These are phyloP conservation scores for Teleogryllus occipitalis DNA, from an alignment of 1,140 invertebrate species.

Conservation along the genomic window DNA sequence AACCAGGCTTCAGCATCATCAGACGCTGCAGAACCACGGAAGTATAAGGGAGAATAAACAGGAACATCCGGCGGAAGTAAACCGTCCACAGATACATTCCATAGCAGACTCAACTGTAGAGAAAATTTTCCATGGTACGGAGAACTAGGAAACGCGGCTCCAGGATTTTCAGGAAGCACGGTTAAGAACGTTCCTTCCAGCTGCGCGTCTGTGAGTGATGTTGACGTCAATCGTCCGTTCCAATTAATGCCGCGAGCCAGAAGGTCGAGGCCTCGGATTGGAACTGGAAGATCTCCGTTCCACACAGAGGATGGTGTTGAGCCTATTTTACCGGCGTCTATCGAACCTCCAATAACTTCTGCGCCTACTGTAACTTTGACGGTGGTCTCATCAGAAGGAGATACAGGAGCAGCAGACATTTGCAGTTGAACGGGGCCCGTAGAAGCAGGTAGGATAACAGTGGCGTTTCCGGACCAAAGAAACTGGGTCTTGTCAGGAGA, in stretches of 20 bases:
- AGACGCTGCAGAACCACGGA: background rate
- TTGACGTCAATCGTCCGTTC: background rate
- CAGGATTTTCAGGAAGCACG: background rate
- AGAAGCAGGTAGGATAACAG: background rate
- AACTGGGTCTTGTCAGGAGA: background rate
- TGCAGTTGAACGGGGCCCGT: background rate
- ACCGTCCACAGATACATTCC: background rate
- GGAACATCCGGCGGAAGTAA: background rate
- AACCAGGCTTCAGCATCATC: background rate
- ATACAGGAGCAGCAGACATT: background rate
- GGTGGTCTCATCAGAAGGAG: background rate
- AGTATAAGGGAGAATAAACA: constrained; percentile 7
- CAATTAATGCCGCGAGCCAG: background rate
- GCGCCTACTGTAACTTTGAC: background rate
- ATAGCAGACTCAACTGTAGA: background rate
- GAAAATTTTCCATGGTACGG: background rate
- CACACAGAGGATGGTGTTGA: background rate
- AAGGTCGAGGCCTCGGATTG: background rate
- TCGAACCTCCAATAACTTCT: background rate
- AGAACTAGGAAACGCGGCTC: background rate
- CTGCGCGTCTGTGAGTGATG: background rate
- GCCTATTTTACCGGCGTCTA: background rate
- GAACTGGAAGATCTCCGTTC: background rate
- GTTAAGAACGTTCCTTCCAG: background rate
- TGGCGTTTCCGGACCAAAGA: background rate